These are phyloP conservation scores for Psilanteris sp. DNA, from an alignment of 1,140 invertebrate genomes.

Conservation along the genomic window DNA sequence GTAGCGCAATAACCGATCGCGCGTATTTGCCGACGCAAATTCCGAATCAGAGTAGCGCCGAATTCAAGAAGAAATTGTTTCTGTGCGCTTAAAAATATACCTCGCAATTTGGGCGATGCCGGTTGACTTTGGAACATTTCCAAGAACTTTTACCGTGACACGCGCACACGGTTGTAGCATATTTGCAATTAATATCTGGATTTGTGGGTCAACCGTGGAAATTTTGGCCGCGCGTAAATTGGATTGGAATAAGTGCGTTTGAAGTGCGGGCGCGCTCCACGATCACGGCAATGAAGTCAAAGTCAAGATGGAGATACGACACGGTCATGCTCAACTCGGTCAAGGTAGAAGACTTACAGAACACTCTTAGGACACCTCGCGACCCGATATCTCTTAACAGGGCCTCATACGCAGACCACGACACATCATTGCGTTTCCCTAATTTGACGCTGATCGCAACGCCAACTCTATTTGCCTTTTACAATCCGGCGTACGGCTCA, in stretches of 20 bases:
- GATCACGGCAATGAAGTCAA: constrained; percentile 76
- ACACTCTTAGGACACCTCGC: constrained; percentile 66
- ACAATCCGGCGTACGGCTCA: too few relatives aligned
- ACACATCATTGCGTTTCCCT: constrained; percentile 30
- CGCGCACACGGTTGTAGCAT: neutral
- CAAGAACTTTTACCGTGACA: constrained; percentile 32
- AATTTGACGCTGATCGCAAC: constrained; percentile 27
- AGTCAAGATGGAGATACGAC: constrained; percentile 79
- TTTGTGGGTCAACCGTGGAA: constrained; percentile 44
- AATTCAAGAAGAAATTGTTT: neutral
- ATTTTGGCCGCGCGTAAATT: constrained; percentile 45
- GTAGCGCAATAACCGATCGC: too few relatives aligned
- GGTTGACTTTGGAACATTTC: constrained; percentile 27
- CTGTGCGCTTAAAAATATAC: neutral
- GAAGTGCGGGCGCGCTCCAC: constrained; percentile 26
- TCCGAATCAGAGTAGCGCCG: too few relatives aligned
- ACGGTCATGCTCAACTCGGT: constrained; percentile 78
- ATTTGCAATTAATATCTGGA: constrained; percentile 34
- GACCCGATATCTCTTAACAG: constrained; percentile 52
- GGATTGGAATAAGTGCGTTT: constrained; percentile 35
- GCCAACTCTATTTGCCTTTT: too few relatives aligned
- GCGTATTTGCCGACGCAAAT: too few relatives aligned
- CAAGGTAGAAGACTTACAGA: constrained; percentile 77
- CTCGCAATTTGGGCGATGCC: neutral
- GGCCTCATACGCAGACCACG: constrained; percentile 41